Percentiles rank a stretch among this genome's conserved stretches.
Conservation (phyloP, 2,888 invertebrate genomes). For the Pandemis corylana region DNA sequence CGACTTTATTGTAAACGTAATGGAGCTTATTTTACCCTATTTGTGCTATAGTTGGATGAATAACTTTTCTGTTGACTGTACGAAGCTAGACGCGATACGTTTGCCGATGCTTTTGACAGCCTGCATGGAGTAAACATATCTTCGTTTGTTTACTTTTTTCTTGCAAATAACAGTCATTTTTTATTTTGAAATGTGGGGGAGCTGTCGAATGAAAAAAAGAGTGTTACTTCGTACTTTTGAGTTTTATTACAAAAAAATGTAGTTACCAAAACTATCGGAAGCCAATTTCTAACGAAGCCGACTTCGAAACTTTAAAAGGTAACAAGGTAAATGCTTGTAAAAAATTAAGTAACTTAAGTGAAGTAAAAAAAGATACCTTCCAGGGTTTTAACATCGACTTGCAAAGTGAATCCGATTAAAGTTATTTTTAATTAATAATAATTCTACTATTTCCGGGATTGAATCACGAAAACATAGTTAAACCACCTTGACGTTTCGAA, state of each 20-base stretch:
- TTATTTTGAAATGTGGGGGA: conserved; percentile 8
- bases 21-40: background rate
- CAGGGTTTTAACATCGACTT: no score
- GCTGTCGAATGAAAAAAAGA: background rate
- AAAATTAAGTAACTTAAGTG: no score
- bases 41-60: background rate
- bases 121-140: conserved; percentile 68
- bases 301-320: no score
- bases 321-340: no score
- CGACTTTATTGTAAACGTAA: background rate
- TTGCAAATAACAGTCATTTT: conserved; percentile 31
- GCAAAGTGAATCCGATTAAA: no score
- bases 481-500: no score
- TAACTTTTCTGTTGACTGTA: conserved; percentile 45
- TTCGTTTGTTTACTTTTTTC: conserved; percentile 61
- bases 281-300: background rate
- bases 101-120: conserved; percentile 78
- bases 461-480: no score
- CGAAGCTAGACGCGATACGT: conserved; percentile 62
- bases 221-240: background rate
- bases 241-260: no score
- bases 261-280: background rate
- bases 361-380: no score
- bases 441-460: no score
- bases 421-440: no score